Percentiles rank a stretch among this genome's conserved stretches.
Conservation (phyloP, 2,113 vertebrate genomes). For the Theropithecus gelada region DNA sequence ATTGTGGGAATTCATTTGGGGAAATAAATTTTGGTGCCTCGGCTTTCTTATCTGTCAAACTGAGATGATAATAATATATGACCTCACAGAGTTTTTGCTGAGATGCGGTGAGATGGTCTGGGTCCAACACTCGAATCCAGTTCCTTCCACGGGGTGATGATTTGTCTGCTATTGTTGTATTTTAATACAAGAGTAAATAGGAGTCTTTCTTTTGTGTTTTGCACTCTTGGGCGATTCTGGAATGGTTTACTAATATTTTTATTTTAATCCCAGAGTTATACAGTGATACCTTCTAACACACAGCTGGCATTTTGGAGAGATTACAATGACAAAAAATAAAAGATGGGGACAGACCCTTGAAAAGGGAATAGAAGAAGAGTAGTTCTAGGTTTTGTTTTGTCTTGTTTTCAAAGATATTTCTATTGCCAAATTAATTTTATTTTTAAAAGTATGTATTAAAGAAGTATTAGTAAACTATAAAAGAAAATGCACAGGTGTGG, state of each 20-base stretch:
- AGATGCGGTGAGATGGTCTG: not conserved
- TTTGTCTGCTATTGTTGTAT: not conserved
- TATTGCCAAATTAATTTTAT: not conserved
- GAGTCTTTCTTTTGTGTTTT: not conserved
- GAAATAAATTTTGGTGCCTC: not conserved
- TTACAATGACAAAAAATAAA: not conserved
- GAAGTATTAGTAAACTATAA: not conserved
- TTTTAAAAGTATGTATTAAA: not conserved
- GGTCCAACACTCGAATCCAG: rapidly evolving
- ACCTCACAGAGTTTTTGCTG: not conserved
- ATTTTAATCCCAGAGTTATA: not conserved
- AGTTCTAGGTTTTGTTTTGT: not conserved
- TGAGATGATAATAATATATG: not conserved
- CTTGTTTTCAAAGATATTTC: not conserved
- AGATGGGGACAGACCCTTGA: not conserved
- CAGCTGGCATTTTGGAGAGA: not conserved
- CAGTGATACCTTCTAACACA: not conserved
- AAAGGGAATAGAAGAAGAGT: not conserved
- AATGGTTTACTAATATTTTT: not conserved
- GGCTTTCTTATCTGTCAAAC: not conserved
- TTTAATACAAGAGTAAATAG: not conserved
- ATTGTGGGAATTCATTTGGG: not conserved
- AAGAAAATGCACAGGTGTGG: not conserved
- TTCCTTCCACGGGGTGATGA: not conserved
- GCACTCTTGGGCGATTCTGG: not conserved